Percentiles rank a stretch among this genome's conserved stretches.
These are phyloP conservation scores for Antheraea yamamai DNA, from an alignment of 2,888 invertebrate species.

Conservation along the genomic window DNA sequence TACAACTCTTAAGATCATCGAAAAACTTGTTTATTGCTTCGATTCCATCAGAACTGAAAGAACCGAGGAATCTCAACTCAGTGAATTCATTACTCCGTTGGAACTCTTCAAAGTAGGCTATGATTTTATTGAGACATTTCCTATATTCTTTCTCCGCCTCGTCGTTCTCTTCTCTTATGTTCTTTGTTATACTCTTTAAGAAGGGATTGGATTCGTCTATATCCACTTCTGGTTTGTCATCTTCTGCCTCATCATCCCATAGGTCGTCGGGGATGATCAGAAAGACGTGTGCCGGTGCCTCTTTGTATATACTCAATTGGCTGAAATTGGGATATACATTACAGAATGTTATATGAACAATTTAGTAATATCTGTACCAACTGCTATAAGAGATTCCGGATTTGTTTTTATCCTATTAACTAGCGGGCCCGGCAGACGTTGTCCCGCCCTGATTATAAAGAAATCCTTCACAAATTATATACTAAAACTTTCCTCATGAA, in stretches of 20 bases:
- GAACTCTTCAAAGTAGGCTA: conserved; percentile 52
- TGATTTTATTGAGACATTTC: conserved; percentile 34
- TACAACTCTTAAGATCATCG: conserved; percentile 31
- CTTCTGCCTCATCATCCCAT: conserved; percentile 28
- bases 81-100: conserved; percentile 32
- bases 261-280: conserved; percentile 56
- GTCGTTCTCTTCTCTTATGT: conserved; percentile 1
- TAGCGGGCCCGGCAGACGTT: too few species aligned
- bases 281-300: conserved; percentile 50
- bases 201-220: conserved; percentile 25
- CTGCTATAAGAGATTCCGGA: too few species aligned
- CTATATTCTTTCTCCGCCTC: conserved; percentile 13
- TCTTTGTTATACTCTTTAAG: conserved; percentile 18
- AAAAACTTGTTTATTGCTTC: conserved; percentile 45
- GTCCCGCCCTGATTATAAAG: too few species aligned
- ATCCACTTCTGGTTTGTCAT: conserved; percentile 23
- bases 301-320: conserved; percentile 53
- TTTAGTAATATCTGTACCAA: not conserved
- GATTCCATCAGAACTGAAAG: conserved; percentile 43
- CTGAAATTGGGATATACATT: conserved; percentile 38
- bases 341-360: not conserved
- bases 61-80: conserved; percentile 56
- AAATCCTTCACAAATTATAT: too few species aligned
- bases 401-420: too few species aligned
- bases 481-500: too few species aligned